Percentiles rank a stretch among this genome's conserved stretches.
These are phyloP conservation scores for Pterois miles DNA, from an alignment of 2,797 vertebrate genomes.

Conservation along the genomic window DNA sequence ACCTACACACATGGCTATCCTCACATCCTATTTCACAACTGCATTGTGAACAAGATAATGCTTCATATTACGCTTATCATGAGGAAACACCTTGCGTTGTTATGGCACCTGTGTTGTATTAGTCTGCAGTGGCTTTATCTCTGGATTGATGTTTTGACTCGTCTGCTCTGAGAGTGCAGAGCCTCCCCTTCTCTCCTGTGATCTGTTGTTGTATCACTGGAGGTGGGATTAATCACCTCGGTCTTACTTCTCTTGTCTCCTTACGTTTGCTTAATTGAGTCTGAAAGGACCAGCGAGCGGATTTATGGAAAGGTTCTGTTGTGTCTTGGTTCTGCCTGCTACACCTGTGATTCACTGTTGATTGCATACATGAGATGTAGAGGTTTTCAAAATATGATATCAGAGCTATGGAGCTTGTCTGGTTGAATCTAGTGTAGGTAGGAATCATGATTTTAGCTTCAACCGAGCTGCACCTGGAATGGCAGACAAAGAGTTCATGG, in stretches of 20 bases:
- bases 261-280: constrained; percentile 13
- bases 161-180: constrained; percentile 5
- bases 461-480: constrained; percentile 8
- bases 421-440: not conserved
- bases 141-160: constrained; percentile 37
- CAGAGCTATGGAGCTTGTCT: not conserved
- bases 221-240: constrained; percentile 36
- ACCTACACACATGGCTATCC: too few species aligned
- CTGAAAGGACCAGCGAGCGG: constrained; percentile 16
- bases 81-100: constrained; percentile 14
- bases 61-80: constrained; percentile 13
- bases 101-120: constrained; percentile 17
- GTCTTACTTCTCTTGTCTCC: not conserved
- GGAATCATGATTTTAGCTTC: not conserved
- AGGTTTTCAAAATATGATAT: not conserved
- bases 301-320: constrained; percentile 8
- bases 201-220: constrained; percentile 18
- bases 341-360: constrained; percentile 4
- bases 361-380: not conserved
- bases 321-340: constrained; percentile 16
- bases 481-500: constrained; percentile 39
- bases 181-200: constrained; percentile 10
- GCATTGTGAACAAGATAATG: constrained; percentile 20
- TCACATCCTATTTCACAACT: constrained; percentile 1
- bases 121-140: constrained; percentile 43